Evolutionary conservation across 2,888 invertebrate species (phyloP).

Genomic region (Dinocampus coccinellae): DNA sequence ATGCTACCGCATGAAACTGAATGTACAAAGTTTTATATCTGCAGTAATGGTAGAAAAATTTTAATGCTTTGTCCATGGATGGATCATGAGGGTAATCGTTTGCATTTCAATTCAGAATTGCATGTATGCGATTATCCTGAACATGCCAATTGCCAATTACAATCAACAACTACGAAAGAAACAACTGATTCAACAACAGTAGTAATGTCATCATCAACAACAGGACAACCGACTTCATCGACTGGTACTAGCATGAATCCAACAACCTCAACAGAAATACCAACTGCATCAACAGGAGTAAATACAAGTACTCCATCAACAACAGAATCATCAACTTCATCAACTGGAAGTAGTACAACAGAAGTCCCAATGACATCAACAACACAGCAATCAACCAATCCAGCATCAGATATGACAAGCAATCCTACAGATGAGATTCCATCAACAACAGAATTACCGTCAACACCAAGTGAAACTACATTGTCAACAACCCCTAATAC

Average conservation of each 20-base stretch:
- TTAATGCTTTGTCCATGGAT: slow-evolving; percentile 42
- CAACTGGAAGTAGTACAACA: not conserved
- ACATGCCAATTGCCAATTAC: slow-evolving; percentile 37
- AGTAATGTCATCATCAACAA: not conserved
- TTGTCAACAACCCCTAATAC: not conserved
- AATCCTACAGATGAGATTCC: not conserved
- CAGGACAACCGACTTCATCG: not conserved
- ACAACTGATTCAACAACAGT: not conserved
- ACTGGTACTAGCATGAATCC: not conserved
- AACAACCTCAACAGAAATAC: slow-evolving; percentile 1
- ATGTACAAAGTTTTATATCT: slow-evolving; percentile 52
- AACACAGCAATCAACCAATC: not conserved
- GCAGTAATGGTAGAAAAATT: slow-evolving; percentile 39
- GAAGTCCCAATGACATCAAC: not conserved
- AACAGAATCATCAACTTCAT: not conserved
- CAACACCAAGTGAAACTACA: not conserved
- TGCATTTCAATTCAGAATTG: slow-evolving; percentile 45
- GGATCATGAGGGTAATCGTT: slow-evolving; percentile 23
- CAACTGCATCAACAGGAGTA: not conserved
- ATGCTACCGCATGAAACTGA: slow-evolving; percentile 48
- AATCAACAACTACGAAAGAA: slow-evolving; percentile 6
- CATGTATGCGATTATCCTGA: slow-evolving; percentile 48
- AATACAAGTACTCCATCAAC: not conserved
- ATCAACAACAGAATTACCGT: not conserved
- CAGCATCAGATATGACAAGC: not conserved